These are phyloP conservation scores for Cossypha niveicapilla DNA, from an alignment of 2,797 vertebrate genomes.

Conservation along the genomic window DNA sequence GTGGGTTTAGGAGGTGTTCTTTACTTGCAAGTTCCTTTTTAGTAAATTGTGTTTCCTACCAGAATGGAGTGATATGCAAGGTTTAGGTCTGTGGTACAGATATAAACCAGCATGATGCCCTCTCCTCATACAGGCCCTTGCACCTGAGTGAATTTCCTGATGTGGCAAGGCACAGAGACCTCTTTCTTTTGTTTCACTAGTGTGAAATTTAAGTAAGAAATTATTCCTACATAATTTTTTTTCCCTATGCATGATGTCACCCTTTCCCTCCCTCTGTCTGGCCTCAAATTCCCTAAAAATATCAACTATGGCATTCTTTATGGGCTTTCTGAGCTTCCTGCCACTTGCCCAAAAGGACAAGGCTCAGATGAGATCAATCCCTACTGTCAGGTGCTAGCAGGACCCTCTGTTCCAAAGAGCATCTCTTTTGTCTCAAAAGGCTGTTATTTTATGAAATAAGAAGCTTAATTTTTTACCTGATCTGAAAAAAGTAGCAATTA, in stretches of 20 bases:
- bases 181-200: neutral
- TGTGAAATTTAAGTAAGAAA: neutral
- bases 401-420: neutral
- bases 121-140: neutral
- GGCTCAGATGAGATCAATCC: neutral
- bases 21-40: neutral
- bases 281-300: neutral
- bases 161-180: neutral
- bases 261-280: neutral
- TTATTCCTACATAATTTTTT: neutral
- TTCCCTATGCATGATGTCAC: neutral
- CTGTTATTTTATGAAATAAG: neutral
- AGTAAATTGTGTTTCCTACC: neutral
- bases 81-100: neutral
- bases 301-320: neutral
- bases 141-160: neutral
- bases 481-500: neutral
- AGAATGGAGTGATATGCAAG: neutral
- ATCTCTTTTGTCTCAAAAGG: neutral
- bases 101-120: neutral
- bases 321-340: neutral
- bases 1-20: neutral
- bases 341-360: neutral
- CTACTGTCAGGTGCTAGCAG: neutral
- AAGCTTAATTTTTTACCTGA: neutral